Base-by-base conservation (phyloP, 2,113 vertebrate species). In the Oncorhynchus masou region DNA sequence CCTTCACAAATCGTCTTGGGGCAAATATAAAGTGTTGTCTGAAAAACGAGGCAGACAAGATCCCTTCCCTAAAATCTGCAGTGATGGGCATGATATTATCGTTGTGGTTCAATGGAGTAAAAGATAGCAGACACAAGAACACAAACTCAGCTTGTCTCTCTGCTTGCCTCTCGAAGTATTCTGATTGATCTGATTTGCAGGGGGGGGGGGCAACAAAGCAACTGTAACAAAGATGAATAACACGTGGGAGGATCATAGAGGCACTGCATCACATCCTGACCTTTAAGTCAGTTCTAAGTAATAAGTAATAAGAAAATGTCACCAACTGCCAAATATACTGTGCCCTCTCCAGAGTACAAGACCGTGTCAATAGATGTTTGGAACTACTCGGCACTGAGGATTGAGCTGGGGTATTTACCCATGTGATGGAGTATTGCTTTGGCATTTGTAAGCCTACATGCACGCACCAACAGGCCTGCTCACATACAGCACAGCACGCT, bases 221-320 rank as follows among this genome's bases (percentile, higher is more conserved):
- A 60, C 70, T 45, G 15, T 29, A 2, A 45, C 29, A 48, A 73
- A 80, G 81, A 88, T 67, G 39, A 78, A 82, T 73, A 3, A 75
- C 48, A 70, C 39, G 31, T 66, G 51, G n/a, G 75, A 49, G 59
- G 79, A 66, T 74, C 62, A 78, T 39, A 74, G 31, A 73, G 19
- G 27, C 74, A 16, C 69, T 60, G 62, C 45, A 60, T 80, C 76
- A 49, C 65, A 39, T 39, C 73, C 20, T 75, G 74, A 85, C 82
- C 73, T 86, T 84, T 80, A 22, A 71, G 67, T 76, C 19, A 34
- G 5, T 1, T 49, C n/a, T 5, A 59, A 74, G 72, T 11, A 9
- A 29, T 5, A 59, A 74, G 72, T 11, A 9, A 29, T 29, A 48
- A 68, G 57, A 74, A 79, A 77, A 81, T 48, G 57, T 64, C 20